Evolutionary conservation across 1,140 invertebrate genomes (phyloP), one percentile per base, ranked within the genome.

Genomic region (Plutomurus gul): DNA sequence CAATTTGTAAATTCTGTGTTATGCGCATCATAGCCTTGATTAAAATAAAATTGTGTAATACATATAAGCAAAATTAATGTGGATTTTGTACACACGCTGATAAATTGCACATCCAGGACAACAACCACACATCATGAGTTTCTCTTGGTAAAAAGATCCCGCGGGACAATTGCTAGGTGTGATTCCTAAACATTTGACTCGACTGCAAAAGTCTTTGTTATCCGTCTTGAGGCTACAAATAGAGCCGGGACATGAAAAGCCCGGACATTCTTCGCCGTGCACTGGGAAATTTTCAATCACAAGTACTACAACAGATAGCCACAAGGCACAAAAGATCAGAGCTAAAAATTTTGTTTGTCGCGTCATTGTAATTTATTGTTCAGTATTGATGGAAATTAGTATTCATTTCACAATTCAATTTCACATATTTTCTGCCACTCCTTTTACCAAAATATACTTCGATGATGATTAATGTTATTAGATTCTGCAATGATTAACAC

Each of bases 21-120:
- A n/a, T n/a, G n/a, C n/a, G n/a, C n/a, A n/a, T n/a, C n/a, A n/a
- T n/a, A n/a, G n/a, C n/a, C n/a, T n/a, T n/a, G n/a, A n/a, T n/a
- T n/a, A n/a, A n/a, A n/a, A n/a, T n/a, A n/a, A n/a, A n/a, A n/a
- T n/a, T n/a, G n/a, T n/a, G n/a, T 49, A 51, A 4, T 25, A 11
- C 10, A 51, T 22, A 25, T 8, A 56, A 3, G 20, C 1, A 56
- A 25, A 25, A 10, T 13, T 25, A 6, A n/a, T 13, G 22, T 30
- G 27, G 16, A 27, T 77, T n/a, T 16, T 13, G 25, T 43, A 33
- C 33, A 40, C 51, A 80, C 75, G 3, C 33, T 30, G 18, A 47
- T 77, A 75, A n/a, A n/a, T 78, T 18, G 51, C 77, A 77, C 82
- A 83, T 4, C 76, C 82, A 2, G 79, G 60, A 74, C 82, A 83